phyloP scores from a whole-genome alignment of 2,888 invertebrate species.

The Vanessa cardui region DNA sequence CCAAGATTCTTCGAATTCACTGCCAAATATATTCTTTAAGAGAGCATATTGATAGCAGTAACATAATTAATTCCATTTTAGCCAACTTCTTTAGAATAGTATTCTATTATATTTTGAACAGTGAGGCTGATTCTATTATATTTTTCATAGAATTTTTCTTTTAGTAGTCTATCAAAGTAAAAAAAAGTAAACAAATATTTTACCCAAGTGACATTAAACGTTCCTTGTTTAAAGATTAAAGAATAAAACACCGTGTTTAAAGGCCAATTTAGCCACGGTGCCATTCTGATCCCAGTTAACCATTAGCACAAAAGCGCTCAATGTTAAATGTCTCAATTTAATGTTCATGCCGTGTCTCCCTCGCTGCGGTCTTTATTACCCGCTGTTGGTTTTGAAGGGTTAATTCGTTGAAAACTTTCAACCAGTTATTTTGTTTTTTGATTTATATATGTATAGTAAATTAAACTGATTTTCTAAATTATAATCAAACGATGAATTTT shows the following conservation, averaged over 20 bases:
- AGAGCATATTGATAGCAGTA: conserved; percentile 73
- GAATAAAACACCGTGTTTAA: conserved; percentile 34
- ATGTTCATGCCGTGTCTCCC: conserved; percentile 62
- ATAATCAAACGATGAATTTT: no score
- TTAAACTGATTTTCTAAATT: no score
- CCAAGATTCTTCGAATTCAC: conserved; percentile 58
- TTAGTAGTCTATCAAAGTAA: background rate
- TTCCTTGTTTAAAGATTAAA: conserved; percentile 9
- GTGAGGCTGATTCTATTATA: background rate
- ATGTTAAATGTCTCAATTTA: conserved; percentile 74
- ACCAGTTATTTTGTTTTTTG: conserved; percentile 6
- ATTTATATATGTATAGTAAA: background rate
- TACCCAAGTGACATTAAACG: conserved; percentile 2
- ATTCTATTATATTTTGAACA: background rate
- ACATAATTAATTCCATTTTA: conserved; percentile 35
- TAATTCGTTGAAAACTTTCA: conserved; percentile 67
- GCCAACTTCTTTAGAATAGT: background rate
- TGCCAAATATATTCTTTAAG: conserved; percentile 65
- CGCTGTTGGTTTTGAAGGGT: conserved; percentile 66
- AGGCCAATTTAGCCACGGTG: conserved; percentile 42
- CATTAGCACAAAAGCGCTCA: conserved; percentile 61
- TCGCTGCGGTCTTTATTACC: conserved; percentile 59
- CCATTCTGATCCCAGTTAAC: conserved; percentile 42
- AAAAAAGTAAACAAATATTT: background rate
- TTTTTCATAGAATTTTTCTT: background rate